phyloP scores from a whole-genome alignment of 2,797 vertebrate species.

The Melanotaenia parkinsoni region DNA sequence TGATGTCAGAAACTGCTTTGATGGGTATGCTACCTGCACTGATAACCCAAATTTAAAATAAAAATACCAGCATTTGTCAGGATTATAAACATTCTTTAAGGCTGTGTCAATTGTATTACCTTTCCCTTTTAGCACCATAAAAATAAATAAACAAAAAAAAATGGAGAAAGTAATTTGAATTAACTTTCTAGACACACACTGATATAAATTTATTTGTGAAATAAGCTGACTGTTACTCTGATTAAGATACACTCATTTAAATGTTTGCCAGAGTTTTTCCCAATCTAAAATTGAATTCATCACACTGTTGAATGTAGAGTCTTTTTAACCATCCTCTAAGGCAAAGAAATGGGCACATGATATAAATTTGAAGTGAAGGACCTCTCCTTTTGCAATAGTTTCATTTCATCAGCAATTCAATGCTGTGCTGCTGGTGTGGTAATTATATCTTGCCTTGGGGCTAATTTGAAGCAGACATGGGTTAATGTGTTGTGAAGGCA shows the following conservation, averaged over 20 bases:
- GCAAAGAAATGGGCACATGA: slow-evolving; percentile 20
- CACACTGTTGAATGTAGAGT: neutral
- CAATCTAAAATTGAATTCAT: slow-evolving; percentile 13
- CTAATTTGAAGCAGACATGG: slow-evolving; percentile 48
- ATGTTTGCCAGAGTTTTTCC: slow-evolving; percentile 9
- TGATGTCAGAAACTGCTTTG: neutral
- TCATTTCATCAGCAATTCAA: slow-evolving; percentile 47
- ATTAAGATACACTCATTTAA: slow-evolving; percentile 11
- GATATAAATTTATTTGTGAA: neutral
- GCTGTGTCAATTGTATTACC: neutral
- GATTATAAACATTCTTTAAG: neutral
- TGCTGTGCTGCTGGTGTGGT: slow-evolving; percentile 34
- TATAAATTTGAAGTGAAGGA: slow-evolving; percentile 28
- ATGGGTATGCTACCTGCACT: neutral
- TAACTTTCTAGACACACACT: neutral
- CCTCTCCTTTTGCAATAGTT: slow-evolving; percentile 32
- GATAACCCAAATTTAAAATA: neutral
- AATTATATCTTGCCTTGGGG: slow-evolving; percentile 59
- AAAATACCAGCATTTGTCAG: neutral
- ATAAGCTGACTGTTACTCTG: slow-evolving; percentile 10
- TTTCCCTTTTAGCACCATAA: neutral
- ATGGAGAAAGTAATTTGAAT: neutral
- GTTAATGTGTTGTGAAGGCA: slow-evolving; percentile 67
- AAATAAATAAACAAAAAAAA: neutral
- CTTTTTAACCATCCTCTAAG: slow-evolving; percentile 19